Evolutionary conservation across 2,888 invertebrate genomes (phyloP).

Genomic region (Amaurobius ferox): DNA sequence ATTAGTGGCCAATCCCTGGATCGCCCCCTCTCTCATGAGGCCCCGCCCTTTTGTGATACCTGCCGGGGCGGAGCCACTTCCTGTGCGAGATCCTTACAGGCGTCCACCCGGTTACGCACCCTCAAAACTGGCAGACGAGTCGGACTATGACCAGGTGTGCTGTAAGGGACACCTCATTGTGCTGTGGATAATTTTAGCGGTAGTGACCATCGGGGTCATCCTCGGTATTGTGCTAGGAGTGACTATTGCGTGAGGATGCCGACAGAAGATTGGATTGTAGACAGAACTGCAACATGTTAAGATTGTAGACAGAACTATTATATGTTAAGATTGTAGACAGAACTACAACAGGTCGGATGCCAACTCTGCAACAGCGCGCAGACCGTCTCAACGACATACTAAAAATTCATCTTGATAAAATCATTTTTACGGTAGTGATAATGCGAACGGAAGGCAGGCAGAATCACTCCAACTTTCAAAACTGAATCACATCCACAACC

Average conservation of each 20-base stretch:
- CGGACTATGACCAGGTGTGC: conserved; percentile 71
- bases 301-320: too few species aligned
- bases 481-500: too few species aligned
- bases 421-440: too few species aligned
- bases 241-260: conserved; percentile 62
- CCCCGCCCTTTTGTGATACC: conserved; percentile 74
- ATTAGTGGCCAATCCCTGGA: conserved; percentile 53
- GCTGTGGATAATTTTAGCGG: conserved; percentile 75
- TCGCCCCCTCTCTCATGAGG: conserved; percentile 73
- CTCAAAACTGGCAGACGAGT: conserved; percentile 57
- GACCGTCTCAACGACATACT: too few species aligned
- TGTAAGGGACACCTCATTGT: conserved; percentile 76
- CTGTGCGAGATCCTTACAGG: conserved; percentile 73
- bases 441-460: too few species aligned
- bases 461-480: too few species aligned
- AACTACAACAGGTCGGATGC: too few species aligned
- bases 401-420: too few species aligned
- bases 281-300: too few species aligned
- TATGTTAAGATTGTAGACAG: too few species aligned
- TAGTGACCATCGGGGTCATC: conserved; percentile 75
- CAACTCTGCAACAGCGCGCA: too few species aligned
- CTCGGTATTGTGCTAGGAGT: conserved; percentile 75
- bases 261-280: too few species aligned
- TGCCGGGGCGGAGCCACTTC: conserved; percentile 74
- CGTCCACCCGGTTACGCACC: conserved; percentile 61